Base-by-base conservation (phyloP, 1,140 invertebrate species). In the Apis cerana region DNA sequence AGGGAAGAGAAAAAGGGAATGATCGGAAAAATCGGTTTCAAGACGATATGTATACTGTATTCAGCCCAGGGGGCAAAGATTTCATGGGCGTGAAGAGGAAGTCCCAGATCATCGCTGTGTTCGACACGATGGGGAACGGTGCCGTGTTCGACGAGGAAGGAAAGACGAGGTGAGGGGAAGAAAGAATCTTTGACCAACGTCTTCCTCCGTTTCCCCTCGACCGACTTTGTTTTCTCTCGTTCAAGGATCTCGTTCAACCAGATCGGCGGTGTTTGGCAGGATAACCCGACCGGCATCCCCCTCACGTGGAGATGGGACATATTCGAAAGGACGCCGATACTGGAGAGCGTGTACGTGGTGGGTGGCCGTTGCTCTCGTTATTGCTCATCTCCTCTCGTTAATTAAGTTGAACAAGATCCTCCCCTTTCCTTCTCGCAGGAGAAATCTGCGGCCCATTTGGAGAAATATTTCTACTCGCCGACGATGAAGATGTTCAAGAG, bases 181-280 rank as follows among this genome's bases (percentile, higher is more conserved):
- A 79, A 88, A 82, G 83, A 87, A 87, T 33, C 33, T n/a, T n/a
- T n/a, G n/a, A n/a, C n/a, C n/a, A n/a, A n/a, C n/a, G n/a, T n/a
- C n/a, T n/a, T n/a, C n/a, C n/a, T n/a, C n/a, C n/a, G n/a, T n/a
- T n/a, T n/a, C n/a, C n/a, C n/a, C n/a, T n/a, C n/a, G n/a, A n/a
- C n/a, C n/a, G n/a, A n/a, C n/a, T n/a, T n/a, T n/a, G 27, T 27
- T 27, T 27, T 27, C 88, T 81, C 80, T 43, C 3, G 33, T 43
- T 65, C 50, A 83, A 91, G 90, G 64, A 82, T 91, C 61, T 89
- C 88, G 69, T 91, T 90, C 80, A 91, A 91, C 88, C 90, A 91
- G 85, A 90, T 87, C 19, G 89, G 89, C 43, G 90, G 90, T 75
- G 86, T 91, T 88, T 91, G 62, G 70, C 65, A 68, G 77, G 89